Percentiles rank a stretch among this genome's conserved stretches.
These are phyloP conservation scores for Barnardius zonarius DNA, from an alignment of 2,113 vertebrate species.

Conservation along the genomic window DNA sequence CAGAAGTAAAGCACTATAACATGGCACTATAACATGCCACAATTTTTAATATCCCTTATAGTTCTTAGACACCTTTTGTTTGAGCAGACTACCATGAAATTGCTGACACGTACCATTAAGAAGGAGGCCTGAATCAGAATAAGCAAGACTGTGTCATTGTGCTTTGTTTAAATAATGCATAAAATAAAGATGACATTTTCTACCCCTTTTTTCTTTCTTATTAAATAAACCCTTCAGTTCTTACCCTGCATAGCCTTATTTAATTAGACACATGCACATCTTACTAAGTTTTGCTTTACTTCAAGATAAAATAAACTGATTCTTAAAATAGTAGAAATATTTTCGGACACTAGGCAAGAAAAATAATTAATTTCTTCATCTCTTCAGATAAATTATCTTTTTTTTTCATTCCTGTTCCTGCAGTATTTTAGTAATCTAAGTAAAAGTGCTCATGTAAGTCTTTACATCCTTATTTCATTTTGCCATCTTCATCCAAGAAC, in stretches of 20 bases:
- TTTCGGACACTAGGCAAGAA: not conserved
- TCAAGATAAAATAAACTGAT: not conserved
- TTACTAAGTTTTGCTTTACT: not conserved
- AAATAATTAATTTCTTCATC: not conserved
- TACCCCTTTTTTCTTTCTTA: accelerated
- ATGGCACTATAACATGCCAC: not conserved
- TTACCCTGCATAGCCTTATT: not conserved
- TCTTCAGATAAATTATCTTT: not conserved
- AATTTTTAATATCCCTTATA: not conserved
- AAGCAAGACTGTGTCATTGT: not conserved
- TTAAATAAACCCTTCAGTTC: not conserved
- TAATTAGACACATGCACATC: not conserved
- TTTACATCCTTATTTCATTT: not conserved
- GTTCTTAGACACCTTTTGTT: not conserved
- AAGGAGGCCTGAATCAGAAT: not conserved
- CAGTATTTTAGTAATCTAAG: not conserved
- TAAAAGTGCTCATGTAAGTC: not conserved
- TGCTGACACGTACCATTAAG: not conserved
- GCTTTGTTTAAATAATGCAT: not conserved
- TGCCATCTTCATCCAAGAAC: not conserved
- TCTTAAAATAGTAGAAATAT: not conserved
- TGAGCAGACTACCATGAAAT: not conserved
- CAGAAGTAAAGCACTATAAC: not conserved
- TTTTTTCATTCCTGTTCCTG: not conserved
- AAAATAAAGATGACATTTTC: not conserved